Conservation (phyloP, 2,888 invertebrate species). For the Resseliella maxima region DNA sequence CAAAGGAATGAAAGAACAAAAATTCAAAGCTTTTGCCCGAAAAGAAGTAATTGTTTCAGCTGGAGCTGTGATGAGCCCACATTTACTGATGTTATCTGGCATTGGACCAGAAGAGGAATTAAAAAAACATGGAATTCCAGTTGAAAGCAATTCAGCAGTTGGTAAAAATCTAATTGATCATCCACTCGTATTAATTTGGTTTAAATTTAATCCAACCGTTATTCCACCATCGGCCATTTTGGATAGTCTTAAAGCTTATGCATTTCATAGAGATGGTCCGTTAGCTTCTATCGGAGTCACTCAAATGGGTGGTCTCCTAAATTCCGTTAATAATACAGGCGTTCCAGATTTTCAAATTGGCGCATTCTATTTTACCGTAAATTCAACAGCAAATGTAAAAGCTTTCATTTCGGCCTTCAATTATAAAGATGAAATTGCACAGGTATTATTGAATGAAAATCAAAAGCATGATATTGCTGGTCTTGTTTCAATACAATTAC, state of each 20-base stretch:
- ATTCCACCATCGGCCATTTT: background rate
- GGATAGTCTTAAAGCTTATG: background rate
- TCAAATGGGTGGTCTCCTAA: conserved; percentile 68
- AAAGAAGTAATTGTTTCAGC: conserved; percentile 46
- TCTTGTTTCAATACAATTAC: conserved; percentile 1
- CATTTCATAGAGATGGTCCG: background rate
- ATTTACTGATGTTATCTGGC: conserved; percentile 2
- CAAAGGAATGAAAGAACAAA: background rate
- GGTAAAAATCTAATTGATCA: conserved; percentile 55
- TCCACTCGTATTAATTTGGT: background rate
- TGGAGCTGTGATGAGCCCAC: background rate
- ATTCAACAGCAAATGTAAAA: conserved; percentile 60
- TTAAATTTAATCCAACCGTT: background rate
- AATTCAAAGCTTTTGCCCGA: background rate
- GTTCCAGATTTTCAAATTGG: conserved; percentile 73
- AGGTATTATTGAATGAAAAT: conserved; percentile 65
- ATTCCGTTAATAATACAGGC: conserved; percentile 67
- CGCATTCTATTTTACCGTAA: conserved; percentile 60
- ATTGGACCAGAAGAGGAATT: conserved; percentile 19
- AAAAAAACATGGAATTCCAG: background rate
- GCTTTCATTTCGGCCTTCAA: conserved; percentile 61
- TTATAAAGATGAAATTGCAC: conserved; percentile 64
- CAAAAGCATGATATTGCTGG: conserved; percentile 63
- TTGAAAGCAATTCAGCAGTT: conserved; percentile 53
- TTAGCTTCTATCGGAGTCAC: background rate